Conservation (phyloP, 1,140 invertebrate genomes). For the Apis florea region DNA sequence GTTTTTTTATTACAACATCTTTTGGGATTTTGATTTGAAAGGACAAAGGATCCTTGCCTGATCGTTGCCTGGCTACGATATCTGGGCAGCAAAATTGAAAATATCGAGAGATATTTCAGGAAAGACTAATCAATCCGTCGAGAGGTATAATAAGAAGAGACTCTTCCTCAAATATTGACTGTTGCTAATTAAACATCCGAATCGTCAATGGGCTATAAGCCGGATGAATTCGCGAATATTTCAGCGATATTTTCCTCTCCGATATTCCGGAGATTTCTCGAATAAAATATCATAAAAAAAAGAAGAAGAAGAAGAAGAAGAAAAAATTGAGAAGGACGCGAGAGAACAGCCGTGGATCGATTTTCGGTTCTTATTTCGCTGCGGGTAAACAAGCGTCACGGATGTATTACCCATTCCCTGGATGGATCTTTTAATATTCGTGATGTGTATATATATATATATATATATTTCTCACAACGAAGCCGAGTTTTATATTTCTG, state of each 20-base stretch:
- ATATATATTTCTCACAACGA: neutral
- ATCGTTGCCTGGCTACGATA: too few relatives aligned
- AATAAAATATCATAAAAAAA: neutral
- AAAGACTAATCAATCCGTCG: neutral
- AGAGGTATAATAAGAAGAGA: neutral
- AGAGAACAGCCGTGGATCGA: neutral
- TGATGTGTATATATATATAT: neutral
- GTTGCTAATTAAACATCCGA: neutral
- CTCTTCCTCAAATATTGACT: neutral
- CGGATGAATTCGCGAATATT: neutral
- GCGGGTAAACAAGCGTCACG: conserved; percentile 26
- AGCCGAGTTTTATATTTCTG: conserved; percentile 27
- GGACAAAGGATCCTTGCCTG: too few relatives aligned
- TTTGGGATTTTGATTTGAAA: too few relatives aligned
- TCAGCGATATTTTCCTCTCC: conserved; percentile 3
- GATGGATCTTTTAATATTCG: conserved; percentile 31
- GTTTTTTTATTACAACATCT: too few relatives aligned
- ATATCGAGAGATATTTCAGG: neutral
- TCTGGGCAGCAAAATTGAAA: neutral
- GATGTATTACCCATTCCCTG: conserved; percentile 18
- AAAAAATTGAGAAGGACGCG: neutral
- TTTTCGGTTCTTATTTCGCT: conserved; percentile 10
- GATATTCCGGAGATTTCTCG: neutral
- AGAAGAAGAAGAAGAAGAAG: too few relatives aligned
- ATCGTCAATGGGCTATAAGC: neutral